A percentile compares a stretch with the other conserved stretches of the same genome.
Evolutionary conservation across 2,888 invertebrate species (phyloP).

Genomic region (Dichetophora obliterata): DNA sequence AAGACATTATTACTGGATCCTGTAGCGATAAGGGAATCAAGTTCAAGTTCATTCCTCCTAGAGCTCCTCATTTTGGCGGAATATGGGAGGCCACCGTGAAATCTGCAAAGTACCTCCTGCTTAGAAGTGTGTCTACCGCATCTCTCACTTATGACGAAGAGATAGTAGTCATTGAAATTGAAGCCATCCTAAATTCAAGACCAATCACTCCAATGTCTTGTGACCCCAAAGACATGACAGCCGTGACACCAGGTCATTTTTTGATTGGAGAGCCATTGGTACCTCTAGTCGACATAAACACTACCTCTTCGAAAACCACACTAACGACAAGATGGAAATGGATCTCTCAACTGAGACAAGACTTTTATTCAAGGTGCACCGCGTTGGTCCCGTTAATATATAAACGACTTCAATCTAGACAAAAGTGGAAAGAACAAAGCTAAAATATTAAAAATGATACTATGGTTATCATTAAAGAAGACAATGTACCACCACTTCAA

Average conservation of each 20-base stretch:
- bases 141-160: neutral
- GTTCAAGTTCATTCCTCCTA: neutral
- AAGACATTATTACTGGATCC: no score
- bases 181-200: neutral
- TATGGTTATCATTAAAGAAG: neutral
- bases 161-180: neutral
- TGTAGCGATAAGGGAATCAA: neutral
- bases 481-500: neutral
- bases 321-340: neutral
- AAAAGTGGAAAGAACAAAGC: neutral
- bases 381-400: neutral
- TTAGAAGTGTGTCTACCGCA: no score
- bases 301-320: neutral
- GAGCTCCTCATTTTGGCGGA: no score
- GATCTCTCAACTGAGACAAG: neutral
- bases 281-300: neutral
- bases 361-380: neutral
- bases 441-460: neutral
- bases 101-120: neutral
- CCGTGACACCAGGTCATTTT: neutral
- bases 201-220: no score
- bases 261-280: neutral
- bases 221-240: neutral
- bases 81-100: constrained; percentile 23
- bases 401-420: neutral